Evolutionary conservation across 2,888 invertebrate genomes (phyloP), one percentile per base, ranked within the genome.

Genomic region (Thymelicus sylvestris): DNA sequence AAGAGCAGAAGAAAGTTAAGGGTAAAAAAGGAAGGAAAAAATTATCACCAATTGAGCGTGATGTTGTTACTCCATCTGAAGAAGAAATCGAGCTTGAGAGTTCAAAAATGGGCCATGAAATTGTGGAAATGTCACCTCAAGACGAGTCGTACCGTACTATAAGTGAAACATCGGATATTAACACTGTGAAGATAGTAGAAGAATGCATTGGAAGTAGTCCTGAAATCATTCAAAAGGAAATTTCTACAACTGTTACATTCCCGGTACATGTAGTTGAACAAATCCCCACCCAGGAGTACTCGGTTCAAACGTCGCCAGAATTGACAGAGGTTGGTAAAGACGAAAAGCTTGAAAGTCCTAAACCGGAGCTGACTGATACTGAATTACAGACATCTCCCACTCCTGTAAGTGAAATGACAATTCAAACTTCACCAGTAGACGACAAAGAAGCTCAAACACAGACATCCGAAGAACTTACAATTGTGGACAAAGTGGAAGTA

Each of bases 151-250:
- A 94, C 75, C 94, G 92, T 77, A 95, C 95, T 5, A 88, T 95
- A 71, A 95, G 95, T 73, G 95, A 95, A 77, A 90, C 88, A 63
- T 94, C 95, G 10, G 95, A 95, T 68, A 92, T 95, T 4, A 92
- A 91, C 24, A 94, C 95, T 7, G 95, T 96, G 0, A 96, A 96
- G 90, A 92, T 96, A 44, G 84, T 96, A 12, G 96, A 96, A 88
- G 96, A 96, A 89, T 93, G 93, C 70, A 77, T 96, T 8, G 86
- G 95, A 57, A 92, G 94, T 24, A 92, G 95, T 68, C 94, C 95
- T 19, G 94, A 92, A 76, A 81, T 81, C 8, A 77, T 86, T 4
- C 81, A 89, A 63, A 83, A 85, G 72, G 94, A 95, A 78, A 91
- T 95, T 0, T 87, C 94, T n/a, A 91, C 94, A 55, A 94, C 95